Conservation (phyloP, 2,888 invertebrate species). For the Endotricha flammealis region DNA sequence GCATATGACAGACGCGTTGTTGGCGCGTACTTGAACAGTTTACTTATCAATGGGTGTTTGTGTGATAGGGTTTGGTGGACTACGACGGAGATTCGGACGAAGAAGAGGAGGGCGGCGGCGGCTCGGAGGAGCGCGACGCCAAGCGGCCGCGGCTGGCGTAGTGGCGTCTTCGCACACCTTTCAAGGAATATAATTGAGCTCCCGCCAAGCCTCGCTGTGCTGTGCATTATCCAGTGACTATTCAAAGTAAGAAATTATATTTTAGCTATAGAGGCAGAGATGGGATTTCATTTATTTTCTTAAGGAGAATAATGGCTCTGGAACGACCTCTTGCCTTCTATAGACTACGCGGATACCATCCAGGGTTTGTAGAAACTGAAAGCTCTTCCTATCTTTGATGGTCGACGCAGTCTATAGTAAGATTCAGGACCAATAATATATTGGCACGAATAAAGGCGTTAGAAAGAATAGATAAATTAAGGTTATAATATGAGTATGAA, state of each 20-base stretch:
- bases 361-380: too few species aligned
- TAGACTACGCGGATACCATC: not conserved
- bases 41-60: too few species aligned
- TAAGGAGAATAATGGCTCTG: not conserved
- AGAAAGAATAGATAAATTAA: constrained; percentile 8
- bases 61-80: constrained; percentile 91
- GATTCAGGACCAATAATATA: not conserved
- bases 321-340: too few species aligned
- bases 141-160: constrained; percentile 89
- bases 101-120: constrained; percentile 83
- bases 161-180: constrained; percentile 48
- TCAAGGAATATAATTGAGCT: constrained; percentile 60
- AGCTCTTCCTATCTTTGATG: too few species aligned
- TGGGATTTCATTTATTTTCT: not conserved
- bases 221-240: constrained; percentile 44
- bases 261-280: not conserved
- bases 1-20: too few species aligned
- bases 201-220: constrained; percentile 41
- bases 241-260: constrained; percentile 21
- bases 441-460: not conserved
- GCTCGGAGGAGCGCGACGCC: constrained; percentile 75
- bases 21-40: too few species aligned
- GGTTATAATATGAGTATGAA: constrained; percentile 6
- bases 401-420: not conserved
- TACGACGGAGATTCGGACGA: constrained; percentile 99